phyloP scores from a whole-genome alignment of 2,797 vertebrate species.

The Centropyge bicolor region DNA sequence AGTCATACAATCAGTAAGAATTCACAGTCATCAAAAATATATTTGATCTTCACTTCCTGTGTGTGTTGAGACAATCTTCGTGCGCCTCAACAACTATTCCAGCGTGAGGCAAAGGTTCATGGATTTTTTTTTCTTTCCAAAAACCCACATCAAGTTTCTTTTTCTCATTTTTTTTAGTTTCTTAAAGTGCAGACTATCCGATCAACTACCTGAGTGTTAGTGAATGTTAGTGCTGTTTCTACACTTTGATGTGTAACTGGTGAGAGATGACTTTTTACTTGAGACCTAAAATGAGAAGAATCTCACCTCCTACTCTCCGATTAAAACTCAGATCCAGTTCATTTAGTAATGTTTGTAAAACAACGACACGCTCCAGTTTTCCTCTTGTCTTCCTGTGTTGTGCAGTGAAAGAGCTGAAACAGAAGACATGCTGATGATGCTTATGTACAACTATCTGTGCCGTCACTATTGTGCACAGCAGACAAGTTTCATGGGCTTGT shows the following conservation, averaged over 20 bases:
- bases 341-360: neutral
- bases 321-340: conserved; percentile 24
- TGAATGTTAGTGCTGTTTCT: conserved; percentile 76
- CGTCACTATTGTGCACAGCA: neutral
- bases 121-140: neutral
- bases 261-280: conserved; percentile 14
- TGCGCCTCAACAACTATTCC: conserved; percentile 60
- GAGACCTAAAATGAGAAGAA: neutral
- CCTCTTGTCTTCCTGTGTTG: neutral
- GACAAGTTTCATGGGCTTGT: conserved; percentile 21
- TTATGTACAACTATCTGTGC: conserved; percentile 15
- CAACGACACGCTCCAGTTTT: neutral
- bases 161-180: conserved; percentile 28
- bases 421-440: conserved; percentile 14
- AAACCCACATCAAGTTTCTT: conserved; percentile 38
- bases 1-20: conserved; percentile 57
- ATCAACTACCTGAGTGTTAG: conserved; percentile 83
- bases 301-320: neutral
- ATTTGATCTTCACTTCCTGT: conserved; percentile 60
- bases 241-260: conserved; percentile 17
- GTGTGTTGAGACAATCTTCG: conserved; percentile 56
- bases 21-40: conserved; percentile 71
- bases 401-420: neutral
- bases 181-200: conserved; percentile 85
- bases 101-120: conserved; percentile 47